Evolutionary conservation across 2,113 vertebrate genomes (phyloP), one percentile per base, ranked within the genome.

Genomic region (Rhipidura dahli): DNA sequence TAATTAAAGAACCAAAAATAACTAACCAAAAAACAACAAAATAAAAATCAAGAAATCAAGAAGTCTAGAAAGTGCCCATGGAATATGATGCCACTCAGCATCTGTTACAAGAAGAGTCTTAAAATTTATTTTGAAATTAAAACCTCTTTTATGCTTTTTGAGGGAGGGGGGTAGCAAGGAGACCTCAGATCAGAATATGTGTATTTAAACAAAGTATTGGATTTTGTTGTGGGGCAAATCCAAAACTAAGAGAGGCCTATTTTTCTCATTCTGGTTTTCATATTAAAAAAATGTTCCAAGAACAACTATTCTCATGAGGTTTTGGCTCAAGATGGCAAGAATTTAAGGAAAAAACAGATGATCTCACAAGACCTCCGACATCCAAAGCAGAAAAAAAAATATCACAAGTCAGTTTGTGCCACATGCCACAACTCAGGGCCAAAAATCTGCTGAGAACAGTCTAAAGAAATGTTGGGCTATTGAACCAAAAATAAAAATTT

Each of bases 261-360:
- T 96, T 96, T 91, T 91, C 59, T 90, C 61, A 70, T 93, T 28
- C 42, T 88, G 78, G 63, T 93, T 96, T 96, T 88, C 63, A 86
- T 83, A 80, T 63, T 91, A 66, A 90, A 94, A 81, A 85, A 65
- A 47, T 73, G 75, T 90, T 94, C 92, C 90, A 96, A 93, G 82
- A 93, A 81, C 37, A 96, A 93, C 75, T 80, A 73, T 87, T 96
- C 87, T 96, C 71, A 77, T 93, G 87, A 97, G 92, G 93, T 93
- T 96, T 96, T 96, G 95, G 95, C 82, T 89, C 71, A 95, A 94
- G 79, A 96, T 90, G 87, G 71, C 76, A 97, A 68, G 71, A 94
- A 86, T 93, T 70, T 88, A 85, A 73, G 70, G 60, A 60, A 87
- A 93, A 96, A 90, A 90, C 80, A 95, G 61, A 95, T 92, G 85